Evolutionary conservation across 1,140 invertebrate species (phyloP).

Genomic region (Drosophila ironensis): DNA sequence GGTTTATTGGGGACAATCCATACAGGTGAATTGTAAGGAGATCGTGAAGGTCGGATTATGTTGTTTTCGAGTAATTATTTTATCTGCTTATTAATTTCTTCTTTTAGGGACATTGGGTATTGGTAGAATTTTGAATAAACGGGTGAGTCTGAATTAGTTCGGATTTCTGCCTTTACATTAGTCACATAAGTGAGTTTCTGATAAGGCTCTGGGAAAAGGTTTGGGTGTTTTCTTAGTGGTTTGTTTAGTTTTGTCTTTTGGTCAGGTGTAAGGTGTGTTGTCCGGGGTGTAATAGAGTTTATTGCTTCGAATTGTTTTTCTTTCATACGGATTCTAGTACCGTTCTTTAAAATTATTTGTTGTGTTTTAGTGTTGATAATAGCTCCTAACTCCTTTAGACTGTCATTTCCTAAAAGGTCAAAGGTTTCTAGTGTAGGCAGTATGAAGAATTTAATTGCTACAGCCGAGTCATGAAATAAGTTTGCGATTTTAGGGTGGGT

Average conservation of each 20-base stretch:
- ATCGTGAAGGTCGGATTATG: slow-evolving; percentile 38
- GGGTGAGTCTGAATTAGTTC: slow-evolving; percentile 23
- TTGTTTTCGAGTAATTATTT: slow-evolving; percentile 28
- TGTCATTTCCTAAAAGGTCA: slow-evolving; percentile 38
- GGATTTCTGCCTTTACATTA: slow-evolving; percentile 32
- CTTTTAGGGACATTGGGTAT: slow-evolving; percentile 29
- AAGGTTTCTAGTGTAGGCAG: slow-evolving; percentile 26
- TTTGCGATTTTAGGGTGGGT: slow-evolving; percentile 20
- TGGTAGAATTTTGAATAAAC: slow-evolving; percentile 38
- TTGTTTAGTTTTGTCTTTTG: slow-evolving; percentile 4
- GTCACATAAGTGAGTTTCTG: slow-evolving; percentile 31
- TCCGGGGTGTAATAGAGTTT: slow-evolving; percentile 22
- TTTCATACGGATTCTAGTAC: slow-evolving; percentile 2
- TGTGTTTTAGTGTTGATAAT: slow-evolving; percentile 2
- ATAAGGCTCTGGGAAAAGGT: slow-evolving; percentile 27
- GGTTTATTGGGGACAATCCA: slow-evolving; percentile 16
- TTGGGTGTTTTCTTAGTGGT: slow-evolving; percentile 1
- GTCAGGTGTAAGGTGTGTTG: background rate
- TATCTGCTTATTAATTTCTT: slow-evolving; percentile 23
- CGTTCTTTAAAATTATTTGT: background rate
- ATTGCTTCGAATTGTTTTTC: slow-evolving; percentile 24
- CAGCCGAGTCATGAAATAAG: slow-evolving; percentile 15
- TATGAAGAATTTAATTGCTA: slow-evolving; percentile 19
- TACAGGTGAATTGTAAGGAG: slow-evolving; percentile 39
- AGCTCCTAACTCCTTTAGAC: slow-evolving; percentile 20